phyloP scores from a whole-genome alignment of 1,140 invertebrate genomes.

The Achroia grisella region DNA sequence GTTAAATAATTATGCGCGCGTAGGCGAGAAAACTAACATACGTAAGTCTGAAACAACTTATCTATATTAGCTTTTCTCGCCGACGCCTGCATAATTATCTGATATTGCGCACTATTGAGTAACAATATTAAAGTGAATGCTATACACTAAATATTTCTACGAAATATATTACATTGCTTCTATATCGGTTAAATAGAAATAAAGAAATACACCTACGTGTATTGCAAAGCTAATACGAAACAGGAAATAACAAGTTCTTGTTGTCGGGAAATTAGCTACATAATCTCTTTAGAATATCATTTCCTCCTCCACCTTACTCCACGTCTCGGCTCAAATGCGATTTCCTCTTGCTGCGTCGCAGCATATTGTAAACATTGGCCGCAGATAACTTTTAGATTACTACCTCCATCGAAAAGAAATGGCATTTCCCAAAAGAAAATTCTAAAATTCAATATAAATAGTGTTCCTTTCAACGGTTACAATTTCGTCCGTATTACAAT shows the following conservation, averaged over 20 bases:
- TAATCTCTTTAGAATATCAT: constrained; percentile 25
- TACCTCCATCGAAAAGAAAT: background rate
- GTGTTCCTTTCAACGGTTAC: too few species aligned
- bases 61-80: too few species aligned
- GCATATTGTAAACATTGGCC: constrained; percentile 1
- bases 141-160: background rate
- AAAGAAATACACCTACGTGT: background rate
- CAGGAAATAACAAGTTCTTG: constrained; percentile 11
- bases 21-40: too few species aligned
- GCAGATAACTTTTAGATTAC: constrained; percentile 3
- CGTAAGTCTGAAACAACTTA: too few species aligned
- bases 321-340: constrained; percentile 10
- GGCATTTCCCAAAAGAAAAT: too few species aligned
- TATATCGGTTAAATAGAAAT: background rate
- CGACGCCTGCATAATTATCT: too few species aligned
- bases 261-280: constrained; percentile 23
- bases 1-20: background rate
- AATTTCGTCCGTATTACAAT: too few species aligned
- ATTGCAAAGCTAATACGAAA: constrained; percentile 1
- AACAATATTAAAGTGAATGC: background rate
- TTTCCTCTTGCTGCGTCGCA: constrained; percentile 7
- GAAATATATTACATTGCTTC: background rate
- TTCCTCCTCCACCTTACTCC: constrained; percentile 15
- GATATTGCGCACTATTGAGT: background rate
- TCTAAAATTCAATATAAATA: too few species aligned